A percentile compares a stretch with the other conserved stretches of the same genome.
These are phyloP conservation scores for Coenonympha arcania DNA, from an alignment of 2,888 invertebrate genomes.

Conservation along the genomic window DNA sequence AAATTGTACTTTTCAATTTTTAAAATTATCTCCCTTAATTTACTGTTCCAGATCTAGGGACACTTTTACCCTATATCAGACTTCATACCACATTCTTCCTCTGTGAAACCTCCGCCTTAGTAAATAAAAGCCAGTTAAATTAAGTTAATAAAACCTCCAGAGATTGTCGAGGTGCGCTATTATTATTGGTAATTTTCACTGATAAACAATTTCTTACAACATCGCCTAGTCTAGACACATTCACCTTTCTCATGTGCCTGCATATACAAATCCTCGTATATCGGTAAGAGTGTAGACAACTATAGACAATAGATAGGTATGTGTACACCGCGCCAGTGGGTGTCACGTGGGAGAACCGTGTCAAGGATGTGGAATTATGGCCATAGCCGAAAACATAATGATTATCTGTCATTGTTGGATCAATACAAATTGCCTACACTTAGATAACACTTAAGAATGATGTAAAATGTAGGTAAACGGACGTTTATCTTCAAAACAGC, in stretches of 20 bases:
- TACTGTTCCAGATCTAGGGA: too few relatives aligned
- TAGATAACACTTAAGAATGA: neutral
- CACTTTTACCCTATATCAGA: too few relatives aligned
- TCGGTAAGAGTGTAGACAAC: conserved; percentile 24
- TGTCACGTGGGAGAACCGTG: conserved; percentile 51
- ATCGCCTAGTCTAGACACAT: conserved; percentile 6
- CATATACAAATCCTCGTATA: conserved; percentile 5
- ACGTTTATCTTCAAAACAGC: too few relatives aligned
- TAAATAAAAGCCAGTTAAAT: too few relatives aligned
- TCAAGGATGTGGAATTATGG: conserved; percentile 52
- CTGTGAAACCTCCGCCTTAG: too few relatives aligned
- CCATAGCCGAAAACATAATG: conserved; percentile 25
- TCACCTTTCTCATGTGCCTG: conserved; percentile 14
- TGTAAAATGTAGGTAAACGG: neutral
- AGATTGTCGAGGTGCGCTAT: too few relatives aligned
- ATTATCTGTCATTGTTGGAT: conserved; percentile 17
- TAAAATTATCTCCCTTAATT: too few relatives aligned
- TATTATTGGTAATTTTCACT: too few relatives aligned
- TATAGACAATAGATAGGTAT: conserved; percentile 22
- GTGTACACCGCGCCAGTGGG: conserved; percentile 35
- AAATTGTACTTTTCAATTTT: too few relatives aligned
- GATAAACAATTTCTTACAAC: conserved; percentile 8
- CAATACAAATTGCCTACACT: neutral
- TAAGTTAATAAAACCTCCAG: too few relatives aligned
- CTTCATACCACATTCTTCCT: neutral